phyloP scores from a whole-genome alignment of 2,888 invertebrate species.

The Oscheius sp. region DNA sequence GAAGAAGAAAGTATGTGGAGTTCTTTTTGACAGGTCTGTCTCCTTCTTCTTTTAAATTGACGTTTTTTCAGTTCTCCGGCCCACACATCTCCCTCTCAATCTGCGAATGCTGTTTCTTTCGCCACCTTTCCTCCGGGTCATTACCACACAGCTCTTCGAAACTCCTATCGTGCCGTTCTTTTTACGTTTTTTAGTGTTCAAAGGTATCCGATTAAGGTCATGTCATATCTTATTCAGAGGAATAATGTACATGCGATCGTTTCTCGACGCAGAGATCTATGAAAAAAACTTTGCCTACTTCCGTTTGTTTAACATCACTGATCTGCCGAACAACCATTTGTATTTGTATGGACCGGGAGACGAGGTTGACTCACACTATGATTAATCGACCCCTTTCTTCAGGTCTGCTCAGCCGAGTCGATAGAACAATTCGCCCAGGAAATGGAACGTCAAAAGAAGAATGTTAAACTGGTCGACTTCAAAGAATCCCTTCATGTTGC shows the following conservation, averaged over 20 bases:
- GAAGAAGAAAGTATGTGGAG: slow-evolving; percentile 51
- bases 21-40: slow-evolving; percentile 68
- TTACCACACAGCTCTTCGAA: slow-evolving; percentile 50
- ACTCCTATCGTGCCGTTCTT: slow-evolving; percentile 53
- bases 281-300: slow-evolving; percentile 64
- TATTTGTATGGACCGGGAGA: slow-evolving; percentile 74
- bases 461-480: slow-evolving; percentile 68
- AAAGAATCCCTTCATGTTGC: slow-evolving; percentile 82
- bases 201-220: slow-evolving; percentile 18
- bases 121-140: slow-evolving; percentile 59
- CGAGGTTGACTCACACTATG: neutral
- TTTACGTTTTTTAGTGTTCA: slow-evolving; percentile 61
- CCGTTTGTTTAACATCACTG: slow-evolving; percentile 56
- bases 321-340: slow-evolving; percentile 74
- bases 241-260: slow-evolving; percentile 61
- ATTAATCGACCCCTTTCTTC: slow-evolving; percentile 7
- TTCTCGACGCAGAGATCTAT: slow-evolving; percentile 57
- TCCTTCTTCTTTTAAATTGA: too few relatives aligned
- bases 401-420: slow-evolving; percentile 52
- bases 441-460: slow-evolving; percentile 36
- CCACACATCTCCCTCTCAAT: slow-evolving; percentile 61
- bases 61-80: too few relatives aligned
- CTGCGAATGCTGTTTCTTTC: slow-evolving; percentile 65
- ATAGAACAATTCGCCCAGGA: slow-evolving; percentile 42
- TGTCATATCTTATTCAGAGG: slow-evolving; percentile 37